Percentiles rank a stretch among this genome's conserved stretches.
Conservation (phyloP, 2,888 invertebrate species). For the Ephialtes manifestator region DNA sequence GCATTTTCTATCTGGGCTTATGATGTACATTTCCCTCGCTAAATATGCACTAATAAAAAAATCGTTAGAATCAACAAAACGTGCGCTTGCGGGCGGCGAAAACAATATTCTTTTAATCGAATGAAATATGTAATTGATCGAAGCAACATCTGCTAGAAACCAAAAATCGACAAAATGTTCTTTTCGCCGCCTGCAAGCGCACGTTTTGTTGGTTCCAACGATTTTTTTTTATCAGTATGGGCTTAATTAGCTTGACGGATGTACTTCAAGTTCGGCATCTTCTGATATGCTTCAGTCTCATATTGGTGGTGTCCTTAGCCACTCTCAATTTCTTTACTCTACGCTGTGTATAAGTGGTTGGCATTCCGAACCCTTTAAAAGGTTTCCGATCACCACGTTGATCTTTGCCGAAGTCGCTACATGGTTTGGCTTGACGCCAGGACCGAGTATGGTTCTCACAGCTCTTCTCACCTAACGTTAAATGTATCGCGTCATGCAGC, state of each 20-base stretch:
- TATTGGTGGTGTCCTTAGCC: slow-evolving; percentile 65
- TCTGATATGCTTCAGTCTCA: slow-evolving; percentile 65
- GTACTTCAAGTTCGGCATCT: slow-evolving; percentile 61
- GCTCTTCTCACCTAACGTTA: slow-evolving; percentile 76
- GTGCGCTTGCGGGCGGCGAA: too few species aligned
- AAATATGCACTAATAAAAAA: too few species aligned
- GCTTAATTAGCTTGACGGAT: slow-evolving; percentile 64
- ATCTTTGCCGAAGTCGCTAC: slow-evolving; percentile 70
- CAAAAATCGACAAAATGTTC: too few species aligned
- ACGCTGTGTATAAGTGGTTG: slow-evolving; percentile 65
- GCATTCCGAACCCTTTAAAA: slow-evolving; percentile 71
- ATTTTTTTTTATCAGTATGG: background rate
- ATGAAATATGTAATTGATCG: too few species aligned
- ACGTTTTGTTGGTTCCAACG: too few species aligned
- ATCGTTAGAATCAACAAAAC: too few species aligned
- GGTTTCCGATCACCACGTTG: slow-evolving; percentile 73
- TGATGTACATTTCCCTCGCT: too few species aligned
- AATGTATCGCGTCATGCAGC: slow-evolving; percentile 76
- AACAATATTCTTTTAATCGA: too few species aligned
- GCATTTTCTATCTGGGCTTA: too few species aligned
- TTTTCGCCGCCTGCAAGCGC: too few species aligned
- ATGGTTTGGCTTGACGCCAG: slow-evolving; percentile 72
- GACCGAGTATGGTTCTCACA: slow-evolving; percentile 77
- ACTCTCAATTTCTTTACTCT: slow-evolving; percentile 75
- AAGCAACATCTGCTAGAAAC: too few species aligned